Evolutionary conservation across 2,888 invertebrate genomes (phyloP), one percentile per base, ranked within the genome.

Genomic region (Pasiphila rectangulata): DNA sequence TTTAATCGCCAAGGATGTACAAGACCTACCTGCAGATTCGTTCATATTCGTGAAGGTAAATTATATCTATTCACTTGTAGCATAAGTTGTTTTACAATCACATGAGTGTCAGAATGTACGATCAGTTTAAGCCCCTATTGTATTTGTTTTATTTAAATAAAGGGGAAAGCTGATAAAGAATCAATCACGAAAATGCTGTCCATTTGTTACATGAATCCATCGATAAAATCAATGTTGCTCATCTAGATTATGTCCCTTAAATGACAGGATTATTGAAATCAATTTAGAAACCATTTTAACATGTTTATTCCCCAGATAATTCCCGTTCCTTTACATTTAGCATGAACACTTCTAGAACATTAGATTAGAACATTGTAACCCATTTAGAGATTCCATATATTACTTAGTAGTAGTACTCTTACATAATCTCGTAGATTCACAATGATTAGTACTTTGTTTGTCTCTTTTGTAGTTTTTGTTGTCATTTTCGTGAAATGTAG

Each of bases 1-100:
- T 98, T 97, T 98, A 98, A 97, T 95, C 95, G 95, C 91, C 96
- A 96, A 92, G 94, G 95, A 91, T 97, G 96, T 93, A 94, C 94
- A 92, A 94, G 97, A 93, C 94, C 95, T 91, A 95, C 96, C 93
- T 97, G 97, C 95, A 96, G 96, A 94, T 97, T 96, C 93, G 96
- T 97, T 92, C 97, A 97, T 94, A 94, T 97, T 91, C 94, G 95
- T 92, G 96, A 97, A 94, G 97, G 97, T 97, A 89, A 91, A 30
- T n/a, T n/a, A n/a, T 30, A 10, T 30, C 4, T 1, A 2, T 30
- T 30, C 1, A 21, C 2, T 21, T 21, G 7, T 21, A 21, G n/a
- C n/a, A n/a, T n/a, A n/a, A n/a, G n/a, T n/a, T n/a, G n/a, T n/a
- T n/a, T n/a, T n/a, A n/a, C n/a, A n/a, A n/a, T n/a, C n/a, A n/a